Evolutionary conservation across 2,113 vertebrate species (phyloP), one percentile per base, ranked within the genome.

Genomic region (Festucalex cinctus): DNA sequence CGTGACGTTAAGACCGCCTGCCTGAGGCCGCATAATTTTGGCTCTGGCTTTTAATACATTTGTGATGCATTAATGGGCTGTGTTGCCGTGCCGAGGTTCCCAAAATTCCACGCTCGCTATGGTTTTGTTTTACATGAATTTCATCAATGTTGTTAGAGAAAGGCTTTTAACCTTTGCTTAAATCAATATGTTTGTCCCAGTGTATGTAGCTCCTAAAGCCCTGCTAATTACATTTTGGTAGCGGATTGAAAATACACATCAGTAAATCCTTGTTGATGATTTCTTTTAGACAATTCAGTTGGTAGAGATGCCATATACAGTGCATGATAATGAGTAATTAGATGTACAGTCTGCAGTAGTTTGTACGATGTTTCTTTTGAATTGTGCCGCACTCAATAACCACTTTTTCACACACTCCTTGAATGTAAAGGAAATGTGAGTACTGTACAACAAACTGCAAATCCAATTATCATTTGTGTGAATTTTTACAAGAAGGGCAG

Each of bases 1-100:
- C 70, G 43, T 71, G 73, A 75, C 63, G 66, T 53, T 70, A 56
- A 64, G 35, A 46, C 67, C 57, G 46, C 32, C 19, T 53, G 63
- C 10, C 64, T 13, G 20, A 59, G 3, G 12, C n/a, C 28, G 43
- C 56, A 48, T 14, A 36, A 39, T 64, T 69, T 57, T 51, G 19
- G 7, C 48, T 44, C 6, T 3, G 13, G 4, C 8, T 26, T 63
- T 48, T 69, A n/a, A 39, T 60, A 39, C 58, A 37, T 60, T 39
- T 39, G 4, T 35, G 16, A 28, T 36, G 5, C 57, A 35, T 35
- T 19, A 35, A 20, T 16, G 2, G 57, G 4, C 10, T 9, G 48
- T 22, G 48, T 51, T 22, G 56, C 16, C 5, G 36, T 46, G 57
- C 9, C n/a, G 0, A 32, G 9, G 28, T 32, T 35, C 2, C 17